A percentile compares a stretch with the other conserved stretches of the same genome.
Conservation (phyloP, 2,888 invertebrate species). For the Zaprionus lineosus region DNA sequence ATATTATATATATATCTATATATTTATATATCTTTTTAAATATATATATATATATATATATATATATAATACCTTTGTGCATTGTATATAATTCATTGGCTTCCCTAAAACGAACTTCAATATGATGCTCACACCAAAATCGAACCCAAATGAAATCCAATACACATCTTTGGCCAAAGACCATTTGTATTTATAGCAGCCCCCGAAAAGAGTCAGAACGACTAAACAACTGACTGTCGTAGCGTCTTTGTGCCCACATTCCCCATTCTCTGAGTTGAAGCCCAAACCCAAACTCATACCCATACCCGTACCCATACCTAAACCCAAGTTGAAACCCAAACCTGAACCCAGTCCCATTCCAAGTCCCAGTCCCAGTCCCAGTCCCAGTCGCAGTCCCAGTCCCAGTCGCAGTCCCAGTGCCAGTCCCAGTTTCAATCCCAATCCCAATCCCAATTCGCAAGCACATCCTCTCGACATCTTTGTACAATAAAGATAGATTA, state of each 20-base stretch:
- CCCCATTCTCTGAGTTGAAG: neutral
- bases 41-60: neutral
- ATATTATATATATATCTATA: slow-evolving; percentile 1
- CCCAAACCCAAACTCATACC: no score
- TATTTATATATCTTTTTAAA: slow-evolving; percentile 4
- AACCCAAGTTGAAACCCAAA: no score
- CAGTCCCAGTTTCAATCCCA: slow-evolving; percentile 23
- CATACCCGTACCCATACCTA: no score
- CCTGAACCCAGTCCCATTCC: slow-evolving; percentile 30
- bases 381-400: slow-evolving; percentile 3
- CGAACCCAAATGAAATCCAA: slow-evolving; percentile 63
- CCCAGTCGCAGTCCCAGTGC: no score
- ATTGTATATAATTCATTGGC: no score
- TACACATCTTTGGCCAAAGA: slow-evolving; percentile 57
- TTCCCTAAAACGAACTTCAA: slow-evolving; percentile 30
- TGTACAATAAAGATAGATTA: slow-evolving; percentile 75
- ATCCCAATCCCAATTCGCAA: slow-evolving; percentile 45
- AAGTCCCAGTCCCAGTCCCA: neutral
- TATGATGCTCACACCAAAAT: slow-evolving; percentile 45
- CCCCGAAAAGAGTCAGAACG: slow-evolving; percentile 42
- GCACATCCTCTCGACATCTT: slow-evolving; percentile 72
- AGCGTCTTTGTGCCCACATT: slow-evolving; percentile 24
- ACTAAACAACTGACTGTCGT: slow-evolving; percentile 27
- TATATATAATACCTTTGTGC: no score
- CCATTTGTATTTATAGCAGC: slow-evolving; percentile 66